Evolutionary conservation across 2,113 vertebrate genomes (phyloP).

Genomic region (Sinocyclocheilus maitianheensis): DNA sequence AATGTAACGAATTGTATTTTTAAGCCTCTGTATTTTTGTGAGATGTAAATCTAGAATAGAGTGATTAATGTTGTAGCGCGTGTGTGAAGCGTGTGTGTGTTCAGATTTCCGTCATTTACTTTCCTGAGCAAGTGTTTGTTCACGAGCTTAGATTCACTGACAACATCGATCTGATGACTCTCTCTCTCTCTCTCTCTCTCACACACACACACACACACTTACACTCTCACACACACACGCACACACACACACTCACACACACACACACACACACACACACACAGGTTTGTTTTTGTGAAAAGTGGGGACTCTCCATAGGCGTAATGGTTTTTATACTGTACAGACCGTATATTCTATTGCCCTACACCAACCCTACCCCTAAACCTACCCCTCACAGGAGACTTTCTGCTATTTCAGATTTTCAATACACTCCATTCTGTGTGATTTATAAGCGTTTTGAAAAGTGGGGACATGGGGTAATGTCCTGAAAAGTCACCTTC

Average conservation of each 20-base stretch:
- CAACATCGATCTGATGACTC: not conserved
- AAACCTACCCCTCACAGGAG: too few relatives aligned
- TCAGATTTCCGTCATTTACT: not conserved
- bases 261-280: not conserved
- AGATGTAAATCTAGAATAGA: not conserved
- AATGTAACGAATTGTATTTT: not conserved
- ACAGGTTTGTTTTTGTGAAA: too few relatives aligned
- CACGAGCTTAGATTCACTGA: conserved; percentile 32
- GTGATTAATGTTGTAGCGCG: not conserved
- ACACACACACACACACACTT: not conserved
- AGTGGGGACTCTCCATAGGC: too few relatives aligned
- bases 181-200: not conserved
- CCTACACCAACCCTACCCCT: too few relatives aligned
- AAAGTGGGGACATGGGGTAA: too few relatives aligned
- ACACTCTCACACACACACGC: not conserved
- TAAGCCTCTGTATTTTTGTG: not conserved
- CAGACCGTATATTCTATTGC: too few relatives aligned
- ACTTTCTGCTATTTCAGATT: too few relatives aligned
- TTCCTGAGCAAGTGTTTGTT: conserved; percentile 11
- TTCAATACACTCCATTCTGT: too few relatives aligned
- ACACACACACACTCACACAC: too few relatives aligned
- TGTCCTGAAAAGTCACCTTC: too few relatives aligned
- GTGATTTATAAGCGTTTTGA: too few relatives aligned
- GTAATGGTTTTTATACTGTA: too few relatives aligned
- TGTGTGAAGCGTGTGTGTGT: not conserved